These are phyloP conservation scores for Caenorhabditis japonica DNA, from an alignment of 2,888 invertebrate species.

Conservation along the genomic window DNA sequence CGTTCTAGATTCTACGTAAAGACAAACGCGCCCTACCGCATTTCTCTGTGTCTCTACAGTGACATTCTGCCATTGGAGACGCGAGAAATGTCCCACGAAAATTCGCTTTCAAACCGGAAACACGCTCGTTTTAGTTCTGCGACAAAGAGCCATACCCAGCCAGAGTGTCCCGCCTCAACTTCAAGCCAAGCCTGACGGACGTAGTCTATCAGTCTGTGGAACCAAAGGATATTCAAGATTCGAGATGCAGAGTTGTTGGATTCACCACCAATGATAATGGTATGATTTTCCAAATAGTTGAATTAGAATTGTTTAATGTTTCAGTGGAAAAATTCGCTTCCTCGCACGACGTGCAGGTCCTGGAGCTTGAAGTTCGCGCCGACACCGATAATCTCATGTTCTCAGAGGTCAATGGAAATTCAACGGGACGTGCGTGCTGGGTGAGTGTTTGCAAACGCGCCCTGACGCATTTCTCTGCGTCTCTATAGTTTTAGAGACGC, in stretches of 20 bases:
- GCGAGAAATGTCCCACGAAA: no score
- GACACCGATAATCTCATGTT: conserved; percentile 26
- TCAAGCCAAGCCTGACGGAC: conserved; percentile 42
- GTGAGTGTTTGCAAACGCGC: no score
- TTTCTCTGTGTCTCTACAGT: no score
- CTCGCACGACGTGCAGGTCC: conserved; percentile 9
- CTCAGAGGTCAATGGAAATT: conserved; percentile 32
- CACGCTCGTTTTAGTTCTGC: conserved; percentile 31
- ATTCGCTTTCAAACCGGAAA: no score
- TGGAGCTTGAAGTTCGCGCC: conserved; percentile 25
- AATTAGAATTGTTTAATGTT: conserved; percentile 1
- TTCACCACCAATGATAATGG: conserved; percentile 48
- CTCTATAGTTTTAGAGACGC: no score
- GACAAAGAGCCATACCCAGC: conserved; percentile 32
- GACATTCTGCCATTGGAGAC: no score
- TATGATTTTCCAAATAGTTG: neutral
- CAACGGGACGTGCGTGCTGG: conserved; percentile 47
- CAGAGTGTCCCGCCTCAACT: conserved; percentile 30
- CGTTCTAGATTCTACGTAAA: no score
- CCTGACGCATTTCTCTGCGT: no score
- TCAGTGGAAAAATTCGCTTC: conserved; percentile 34
- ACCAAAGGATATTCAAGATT: conserved; percentile 18
- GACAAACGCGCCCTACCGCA: no score
- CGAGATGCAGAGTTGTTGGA: conserved; percentile 42
- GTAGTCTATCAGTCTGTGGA: conserved; percentile 19